phyloP scores from a whole-genome alignment of 2,113 vertebrate species.

The Hylia prasina region DNA sequence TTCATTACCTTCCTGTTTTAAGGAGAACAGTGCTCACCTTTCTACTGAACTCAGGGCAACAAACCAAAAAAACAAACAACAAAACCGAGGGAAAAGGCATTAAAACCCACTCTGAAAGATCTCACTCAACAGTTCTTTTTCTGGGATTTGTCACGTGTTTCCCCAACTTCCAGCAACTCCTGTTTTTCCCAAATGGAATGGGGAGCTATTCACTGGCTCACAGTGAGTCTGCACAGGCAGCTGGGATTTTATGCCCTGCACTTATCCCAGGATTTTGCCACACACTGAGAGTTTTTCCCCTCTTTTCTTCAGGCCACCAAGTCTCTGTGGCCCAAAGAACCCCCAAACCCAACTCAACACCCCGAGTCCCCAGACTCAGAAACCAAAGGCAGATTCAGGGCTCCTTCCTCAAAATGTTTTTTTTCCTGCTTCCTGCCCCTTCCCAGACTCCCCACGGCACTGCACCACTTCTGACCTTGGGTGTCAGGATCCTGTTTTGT shows the following conservation, averaged over 20 bases:
- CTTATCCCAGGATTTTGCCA: not conserved
- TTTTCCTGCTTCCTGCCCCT: not conserved
- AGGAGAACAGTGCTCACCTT: not conserved
- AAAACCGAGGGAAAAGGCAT: not conserved
- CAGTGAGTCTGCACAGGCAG: not conserved
- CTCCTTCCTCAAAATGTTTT: not conserved
- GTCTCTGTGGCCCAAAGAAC: not conserved
- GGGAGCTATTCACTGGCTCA: not conserved
- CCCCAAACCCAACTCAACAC: not conserved
- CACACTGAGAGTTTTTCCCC: not conserved
- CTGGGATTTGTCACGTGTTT: not conserved
- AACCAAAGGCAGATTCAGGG: not conserved
- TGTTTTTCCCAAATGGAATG: not conserved
- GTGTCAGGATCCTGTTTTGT: not conserved
- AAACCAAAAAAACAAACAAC: not conserved
- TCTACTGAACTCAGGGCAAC: not conserved
- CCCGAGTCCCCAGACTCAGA: accelerated
- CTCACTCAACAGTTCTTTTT: not conserved
- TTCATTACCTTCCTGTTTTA: not conserved
- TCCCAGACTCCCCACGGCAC: not conserved
- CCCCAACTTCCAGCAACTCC: accelerated
- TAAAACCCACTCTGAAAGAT: not conserved
- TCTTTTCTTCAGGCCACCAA: not conserved
- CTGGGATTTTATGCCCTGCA: not conserved
- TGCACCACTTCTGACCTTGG: not conserved